phyloP scores from a whole-genome alignment of 30 jellyfish, hydroid and myxozoan species.

The Chrysaora quinquecirrha region DNA sequence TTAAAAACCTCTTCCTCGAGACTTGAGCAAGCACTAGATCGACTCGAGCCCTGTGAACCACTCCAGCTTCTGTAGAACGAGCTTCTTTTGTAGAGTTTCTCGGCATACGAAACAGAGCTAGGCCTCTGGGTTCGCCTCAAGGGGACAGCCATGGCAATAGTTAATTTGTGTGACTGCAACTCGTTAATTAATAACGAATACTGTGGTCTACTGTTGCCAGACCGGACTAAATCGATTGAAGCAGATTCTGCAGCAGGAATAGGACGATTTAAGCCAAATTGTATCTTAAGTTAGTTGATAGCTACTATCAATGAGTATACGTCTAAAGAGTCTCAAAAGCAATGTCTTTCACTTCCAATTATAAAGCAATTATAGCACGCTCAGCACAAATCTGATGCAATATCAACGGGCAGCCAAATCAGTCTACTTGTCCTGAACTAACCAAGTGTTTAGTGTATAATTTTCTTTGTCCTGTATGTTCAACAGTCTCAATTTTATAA shows the following conservation, averaged over 20 bases:
- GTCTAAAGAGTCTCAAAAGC: no score
- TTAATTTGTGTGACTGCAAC: conserved; percentile 4
- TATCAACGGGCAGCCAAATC: no score
- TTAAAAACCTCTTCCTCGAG: conserved; percentile 25
- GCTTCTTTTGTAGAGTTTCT: conserved; percentile 57
- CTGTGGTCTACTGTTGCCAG: neutral
- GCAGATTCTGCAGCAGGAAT: neutral
- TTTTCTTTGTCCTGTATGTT: no score
- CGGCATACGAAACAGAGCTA: conserved; percentile 50
- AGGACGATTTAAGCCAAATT: neutral
- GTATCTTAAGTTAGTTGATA: neutral
- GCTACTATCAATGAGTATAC: neutral
- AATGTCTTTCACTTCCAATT: no score
- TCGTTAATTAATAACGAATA: conserved; percentile 14
- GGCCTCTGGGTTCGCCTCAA: neutral
- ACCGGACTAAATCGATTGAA: no score
- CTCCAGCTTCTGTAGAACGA: conserved; percentile 68
- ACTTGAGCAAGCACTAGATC: conserved; percentile 23
- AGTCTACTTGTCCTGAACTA: no score
- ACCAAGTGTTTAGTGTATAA: no score
- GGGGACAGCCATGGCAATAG: conserved; percentile 5
- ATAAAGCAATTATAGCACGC: no score
- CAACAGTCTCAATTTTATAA: no score
- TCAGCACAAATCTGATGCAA: no score
- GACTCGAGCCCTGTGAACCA: conserved; percentile 30